Conservation (phyloP, 1,140 invertebrate species). For the Diploscapter pachys region DNA sequence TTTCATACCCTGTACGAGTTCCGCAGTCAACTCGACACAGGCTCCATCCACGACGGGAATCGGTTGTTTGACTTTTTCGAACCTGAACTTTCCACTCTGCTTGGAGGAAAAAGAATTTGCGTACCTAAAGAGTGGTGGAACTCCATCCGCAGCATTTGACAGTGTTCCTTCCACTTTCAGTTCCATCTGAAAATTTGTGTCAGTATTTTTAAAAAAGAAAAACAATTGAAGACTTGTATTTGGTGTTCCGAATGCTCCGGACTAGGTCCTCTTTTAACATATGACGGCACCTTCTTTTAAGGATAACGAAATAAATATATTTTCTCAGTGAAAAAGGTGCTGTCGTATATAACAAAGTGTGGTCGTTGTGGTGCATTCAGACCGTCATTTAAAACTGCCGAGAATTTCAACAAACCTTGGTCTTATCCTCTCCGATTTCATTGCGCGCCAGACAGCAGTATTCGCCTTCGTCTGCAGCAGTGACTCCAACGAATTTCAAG, state of each 20-base stretch:
- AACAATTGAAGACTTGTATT: no score
- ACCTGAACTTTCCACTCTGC: conserved; percentile 8
- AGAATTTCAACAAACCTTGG: background rate
- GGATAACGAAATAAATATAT: no score
- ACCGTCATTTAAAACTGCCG: conserved; percentile 1
- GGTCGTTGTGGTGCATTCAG: background rate
- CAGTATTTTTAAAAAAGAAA: no score
- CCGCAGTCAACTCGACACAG: conserved; percentile 40
- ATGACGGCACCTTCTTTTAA: no score
- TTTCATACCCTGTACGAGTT: conserved; percentile 43
- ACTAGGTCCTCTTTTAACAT: no score
- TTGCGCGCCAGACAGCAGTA: conserved; percentile 93
- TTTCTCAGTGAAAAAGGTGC: no score
- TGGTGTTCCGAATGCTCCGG: no score
- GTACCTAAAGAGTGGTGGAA: conserved; percentile 35
- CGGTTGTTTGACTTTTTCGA: conserved; percentile 28
- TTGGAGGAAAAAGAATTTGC: background rate
- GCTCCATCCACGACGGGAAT: conserved; percentile 30
- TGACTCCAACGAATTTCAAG: conserved; percentile 78
- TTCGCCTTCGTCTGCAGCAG: conserved; percentile 84
- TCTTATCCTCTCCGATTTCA: conserved; percentile 48
- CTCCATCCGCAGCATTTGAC: conserved; percentile 29
- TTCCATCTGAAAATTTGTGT: conserved; percentile 41
- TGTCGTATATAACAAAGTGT: background rate
- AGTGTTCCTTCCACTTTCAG: conserved; percentile 39